Base-by-base conservation (phyloP, 2,113 vertebrate species). In the Bujurquina vittata region DNA sequence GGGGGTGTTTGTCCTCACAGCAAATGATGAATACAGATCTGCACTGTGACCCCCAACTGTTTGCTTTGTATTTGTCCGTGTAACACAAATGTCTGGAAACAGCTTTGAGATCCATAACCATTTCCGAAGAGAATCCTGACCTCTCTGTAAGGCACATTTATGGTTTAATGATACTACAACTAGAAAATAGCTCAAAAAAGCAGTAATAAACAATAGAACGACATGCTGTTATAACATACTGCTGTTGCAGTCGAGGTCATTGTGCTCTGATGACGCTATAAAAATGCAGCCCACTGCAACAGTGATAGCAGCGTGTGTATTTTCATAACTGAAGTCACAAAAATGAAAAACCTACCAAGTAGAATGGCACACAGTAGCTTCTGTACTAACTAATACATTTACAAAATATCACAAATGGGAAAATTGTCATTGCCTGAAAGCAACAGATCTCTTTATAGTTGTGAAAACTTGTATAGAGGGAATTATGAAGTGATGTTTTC, bases 161-260 rank as follows among this genome's bases (percentile, higher is more conserved):
- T 60, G 31, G 8, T 57, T 18, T 61, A 46, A 56, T 74, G 26
- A 33, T 0, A 23, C 63, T 22, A 3, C 18, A 12, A n/a, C 10
- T 35, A 43, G 1, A 79, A 35, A 37, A 62, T 2, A 63, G 31
- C 18, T 18, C 11, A 43, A 2, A 82, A 26, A n/a, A 57, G 29
- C 35, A 12, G n/a, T 7, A 2, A 18, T 52, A 59, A 59, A 56
- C 23, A 40, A 52, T 2, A 54, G 1, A 76, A n/a, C 79, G 5
- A 54, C 11, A 65, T 52, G 17, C 43, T 72, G 0, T 10, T 52
- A 1, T 23, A n/a, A 77, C n/a, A 40, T n/a, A 26, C 14, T 0
- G 65, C 59, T 78, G 65, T 3, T 86, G 75, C 81, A 52, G 86
- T 74, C 57, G 37, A 78, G 55, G 17, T 23, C 10, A 26, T 83